Conservation (phyloP, 2,888 invertebrate genomes). For the Trissonchulus sp. region DNA sequence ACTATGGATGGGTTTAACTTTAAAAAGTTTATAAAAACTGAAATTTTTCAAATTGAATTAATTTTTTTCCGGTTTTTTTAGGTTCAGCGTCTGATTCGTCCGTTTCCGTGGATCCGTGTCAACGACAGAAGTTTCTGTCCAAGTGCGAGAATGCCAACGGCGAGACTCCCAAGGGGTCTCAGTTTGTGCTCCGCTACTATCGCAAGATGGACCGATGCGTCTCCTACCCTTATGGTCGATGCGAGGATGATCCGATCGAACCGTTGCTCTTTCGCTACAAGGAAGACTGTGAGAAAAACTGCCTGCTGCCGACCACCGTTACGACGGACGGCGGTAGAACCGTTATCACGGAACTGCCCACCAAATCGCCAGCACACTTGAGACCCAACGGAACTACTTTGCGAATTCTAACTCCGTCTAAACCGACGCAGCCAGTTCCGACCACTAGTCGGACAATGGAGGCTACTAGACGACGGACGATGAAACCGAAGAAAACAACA, state of each 20-base stretch:
- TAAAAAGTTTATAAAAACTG: too few relatives aligned
- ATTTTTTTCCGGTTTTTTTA: too few relatives aligned
- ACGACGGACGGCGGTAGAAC: too few relatives aligned
- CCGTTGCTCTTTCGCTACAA: slow-evolving; percentile 27
- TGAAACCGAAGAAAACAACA: not conserved
- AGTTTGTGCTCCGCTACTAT: slow-evolving; percentile 20
- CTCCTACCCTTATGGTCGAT: slow-evolving; percentile 23
- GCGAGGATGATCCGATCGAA: slow-evolving; percentile 24
- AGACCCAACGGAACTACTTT: too few relatives aligned
- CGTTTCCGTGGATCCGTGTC: slow-evolving; percentile 26
- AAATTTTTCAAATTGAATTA: too few relatives aligned
- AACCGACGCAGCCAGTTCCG: not conserved
- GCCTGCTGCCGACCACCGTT: not conserved
- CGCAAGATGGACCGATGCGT: slow-evolving; percentile 13
- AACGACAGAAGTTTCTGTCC: slow-evolving; percentile 19
- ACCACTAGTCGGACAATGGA: not conserved
- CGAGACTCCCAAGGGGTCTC: not conserved
- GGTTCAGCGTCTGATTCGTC: too few relatives aligned
- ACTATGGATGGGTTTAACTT: too few relatives aligned
- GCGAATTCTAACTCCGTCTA: not conserved
- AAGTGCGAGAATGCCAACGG: not conserved
- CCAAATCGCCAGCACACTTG: not conserved
- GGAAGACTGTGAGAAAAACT: slow-evolving; percentile 25
- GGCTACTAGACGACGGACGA: not conserved
- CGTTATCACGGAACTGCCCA: too few relatives aligned